Percentiles rank a stretch among this genome's conserved stretches.
Conservation (phyloP, 2,888 invertebrate species). For the Andrena bucephala region DNA sequence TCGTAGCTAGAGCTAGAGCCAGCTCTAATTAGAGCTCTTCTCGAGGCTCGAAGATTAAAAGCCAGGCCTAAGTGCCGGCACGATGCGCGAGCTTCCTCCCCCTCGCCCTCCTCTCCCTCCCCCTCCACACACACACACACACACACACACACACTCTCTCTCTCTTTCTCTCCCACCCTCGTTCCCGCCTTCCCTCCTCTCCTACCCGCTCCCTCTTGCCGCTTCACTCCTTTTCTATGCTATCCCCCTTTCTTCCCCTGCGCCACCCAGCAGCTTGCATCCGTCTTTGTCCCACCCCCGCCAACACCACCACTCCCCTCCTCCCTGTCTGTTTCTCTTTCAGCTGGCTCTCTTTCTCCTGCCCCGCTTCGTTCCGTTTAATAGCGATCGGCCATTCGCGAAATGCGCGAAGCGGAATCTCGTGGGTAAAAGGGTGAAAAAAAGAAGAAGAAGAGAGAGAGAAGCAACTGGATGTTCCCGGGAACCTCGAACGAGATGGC, state of each 20-base stretch:
- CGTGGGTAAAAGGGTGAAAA: constrained; percentile 63
- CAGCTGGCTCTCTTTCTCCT: constrained; percentile 31
- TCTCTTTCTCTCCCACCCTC: not conserved
- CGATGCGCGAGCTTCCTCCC: constrained; percentile 69
- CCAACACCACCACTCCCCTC: too few species aligned
- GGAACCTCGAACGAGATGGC: constrained; percentile 61
- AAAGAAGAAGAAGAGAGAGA: not conserved
- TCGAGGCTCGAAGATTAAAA: constrained; percentile 80
- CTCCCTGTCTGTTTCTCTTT: constrained; percentile 39
- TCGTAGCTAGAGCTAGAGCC: constrained; percentile 74
- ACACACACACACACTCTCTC: constrained; percentile 8
- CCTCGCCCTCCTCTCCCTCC: constrained; percentile 36
- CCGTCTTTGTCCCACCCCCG: constrained; percentile 41
- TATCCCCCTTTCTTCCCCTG: constrained; percentile 27
- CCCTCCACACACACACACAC: not conserved
- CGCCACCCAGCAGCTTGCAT: constrained; percentile 8
- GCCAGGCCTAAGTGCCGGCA: constrained; percentile 77
- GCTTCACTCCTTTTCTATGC: constrained; percentile 4
- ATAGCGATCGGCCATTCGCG: constrained; percentile 77
- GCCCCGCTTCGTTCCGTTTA: constrained; percentile 73
- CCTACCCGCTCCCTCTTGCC: not conserved
- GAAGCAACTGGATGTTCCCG: constrained; percentile 20
- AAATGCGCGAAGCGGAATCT: constrained; percentile 71
- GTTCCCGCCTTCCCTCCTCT: constrained; percentile 35
- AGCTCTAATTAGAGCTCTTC: constrained; percentile 83